phyloP scores from a whole-genome alignment of 2,113 vertebrate genomes.

The Pelecanoides urinatrix region DNA sequence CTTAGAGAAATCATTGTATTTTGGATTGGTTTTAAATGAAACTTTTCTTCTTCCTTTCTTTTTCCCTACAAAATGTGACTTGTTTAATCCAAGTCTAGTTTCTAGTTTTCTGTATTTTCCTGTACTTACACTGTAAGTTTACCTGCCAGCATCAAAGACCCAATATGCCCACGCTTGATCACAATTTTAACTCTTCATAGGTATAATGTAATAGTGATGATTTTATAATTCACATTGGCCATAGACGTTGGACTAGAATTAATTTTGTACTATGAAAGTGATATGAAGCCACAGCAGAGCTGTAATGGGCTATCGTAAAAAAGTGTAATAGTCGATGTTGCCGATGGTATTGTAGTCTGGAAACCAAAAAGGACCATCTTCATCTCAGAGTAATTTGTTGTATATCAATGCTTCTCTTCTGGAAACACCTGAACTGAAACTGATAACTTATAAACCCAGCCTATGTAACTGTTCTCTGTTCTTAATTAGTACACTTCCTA shows the following conservation, averaged over 20 bases:
- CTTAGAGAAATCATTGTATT: neutral
- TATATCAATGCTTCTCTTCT: neutral
- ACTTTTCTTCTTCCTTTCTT: neutral
- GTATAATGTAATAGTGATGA: neutral
- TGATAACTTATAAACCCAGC: neutral
- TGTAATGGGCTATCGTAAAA: neutral
- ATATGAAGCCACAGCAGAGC: neutral
- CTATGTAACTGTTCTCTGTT: neutral
- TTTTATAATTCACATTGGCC: neutral
- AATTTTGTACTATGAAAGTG: neutral
- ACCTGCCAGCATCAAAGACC: neutral
- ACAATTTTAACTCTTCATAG: neutral
- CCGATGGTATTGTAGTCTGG: neutral
- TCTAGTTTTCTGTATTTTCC: neutral
- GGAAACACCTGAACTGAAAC: neutral
- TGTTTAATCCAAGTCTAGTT: neutral
- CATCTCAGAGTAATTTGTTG: neutral
- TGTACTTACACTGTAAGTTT: neutral
- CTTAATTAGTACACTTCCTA: neutral
- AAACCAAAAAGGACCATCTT: neutral
- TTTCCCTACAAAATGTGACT: neutral
- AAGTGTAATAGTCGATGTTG: neutral
- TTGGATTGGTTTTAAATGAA: neutral
- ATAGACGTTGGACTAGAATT: neutral
- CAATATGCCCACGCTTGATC: neutral